Base-by-base conservation (phyloP, 2,113 vertebrate genomes). In the Antechinus stuartii region DNA sequence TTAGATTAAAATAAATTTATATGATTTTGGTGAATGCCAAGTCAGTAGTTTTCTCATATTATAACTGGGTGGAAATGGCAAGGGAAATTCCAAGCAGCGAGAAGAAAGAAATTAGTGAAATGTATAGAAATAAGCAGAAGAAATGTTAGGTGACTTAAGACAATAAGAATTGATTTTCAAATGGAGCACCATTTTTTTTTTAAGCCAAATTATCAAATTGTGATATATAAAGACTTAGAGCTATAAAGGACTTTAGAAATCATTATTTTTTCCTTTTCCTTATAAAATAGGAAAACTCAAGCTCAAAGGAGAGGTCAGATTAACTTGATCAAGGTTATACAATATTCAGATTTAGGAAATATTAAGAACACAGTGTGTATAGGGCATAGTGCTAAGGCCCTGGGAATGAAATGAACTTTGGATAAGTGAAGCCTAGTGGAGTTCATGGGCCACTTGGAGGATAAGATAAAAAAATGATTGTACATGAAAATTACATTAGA, bases 21-120 rank as follows among this genome's bases (percentile, higher is more conserved):
- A 27, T 54, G 42, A 42, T 94, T 94, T 96, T 94, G 94, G 49
- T 93, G 92, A 91, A 92, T 94, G n/a, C 57, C 49, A 61, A 54
- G 56, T 26, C 68, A 53, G 52, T 35, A 61, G 9, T 91, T 95
- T 90, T 93, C 68, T 84, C 68, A 84, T 23, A 55, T 84, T 42
- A 84, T 42, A 84, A 84, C 16, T 42, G 68, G n/a, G 68, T 2
- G 6, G 35, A 84, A 84, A 42, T 84, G 68, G 68, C 35, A 84
- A n/a, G n/a, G 35, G 19, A 19, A 42, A 84, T 84, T 84, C 22
- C n/a, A 42, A 42, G 7, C 35, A 23, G 68, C 42, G 19, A n/a
- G 16, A 76, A 42, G n/a, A 19, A 84, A 84, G 19, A 16, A 84
- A 84, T 84, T 42, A 35, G 68, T 42, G 19, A 42, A 84, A 84